phyloP scores from a whole-genome alignment of 2,888 invertebrate species.

The Morpho helenor region DNA sequence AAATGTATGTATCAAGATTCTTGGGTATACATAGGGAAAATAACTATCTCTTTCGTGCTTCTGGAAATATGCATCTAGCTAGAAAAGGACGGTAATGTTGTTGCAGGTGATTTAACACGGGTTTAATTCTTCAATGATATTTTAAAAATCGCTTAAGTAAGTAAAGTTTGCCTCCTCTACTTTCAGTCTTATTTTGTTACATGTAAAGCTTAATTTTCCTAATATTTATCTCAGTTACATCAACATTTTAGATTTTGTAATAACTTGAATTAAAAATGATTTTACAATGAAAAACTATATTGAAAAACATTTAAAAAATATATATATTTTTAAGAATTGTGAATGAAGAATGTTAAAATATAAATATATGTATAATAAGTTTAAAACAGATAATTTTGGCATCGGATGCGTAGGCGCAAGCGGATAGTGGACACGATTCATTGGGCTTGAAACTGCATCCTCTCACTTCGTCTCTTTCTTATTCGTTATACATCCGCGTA shows the following conservation, averaged over 20 bases:
- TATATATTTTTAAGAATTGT: background rate
- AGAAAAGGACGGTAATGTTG: slow-evolving; percentile 40
- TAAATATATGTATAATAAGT: background rate
- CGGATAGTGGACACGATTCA: slow-evolving; percentile 73
- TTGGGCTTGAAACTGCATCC: slow-evolving; percentile 65
- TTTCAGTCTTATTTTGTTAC: slow-evolving; percentile 29
- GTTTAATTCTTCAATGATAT: slow-evolving; percentile 33
- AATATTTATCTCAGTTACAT: slow-evolving; percentile 51
- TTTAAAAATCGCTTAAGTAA: slow-evolving; percentile 25
- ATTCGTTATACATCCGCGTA: slow-evolving; percentile 23
- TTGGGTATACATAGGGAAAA: slow-evolving; percentile 34
- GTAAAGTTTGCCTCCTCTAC: slow-evolving; percentile 26
- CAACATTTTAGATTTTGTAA: slow-evolving; percentile 32
- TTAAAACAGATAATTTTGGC: slow-evolving; percentile 41
- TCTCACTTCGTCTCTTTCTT: slow-evolving; percentile 45
- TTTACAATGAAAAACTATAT: background rate
- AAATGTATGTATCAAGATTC: slow-evolving; percentile 54
- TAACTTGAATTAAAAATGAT: slow-evolving; percentile 14
- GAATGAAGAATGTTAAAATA: background rate
- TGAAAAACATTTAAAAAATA: background rate
- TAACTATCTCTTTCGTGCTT: slow-evolving; percentile 43
- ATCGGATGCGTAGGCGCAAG: slow-evolving; percentile 58
- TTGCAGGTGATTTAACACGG: slow-evolving; percentile 45
- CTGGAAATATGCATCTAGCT: slow-evolving; percentile 20
- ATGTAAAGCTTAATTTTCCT: slow-evolving; percentile 35